These are phyloP conservation scores for Pteronotus mesoamericanus DNA, from an alignment of 2,797 vertebrate species.

Conservation along the genomic window DNA sequence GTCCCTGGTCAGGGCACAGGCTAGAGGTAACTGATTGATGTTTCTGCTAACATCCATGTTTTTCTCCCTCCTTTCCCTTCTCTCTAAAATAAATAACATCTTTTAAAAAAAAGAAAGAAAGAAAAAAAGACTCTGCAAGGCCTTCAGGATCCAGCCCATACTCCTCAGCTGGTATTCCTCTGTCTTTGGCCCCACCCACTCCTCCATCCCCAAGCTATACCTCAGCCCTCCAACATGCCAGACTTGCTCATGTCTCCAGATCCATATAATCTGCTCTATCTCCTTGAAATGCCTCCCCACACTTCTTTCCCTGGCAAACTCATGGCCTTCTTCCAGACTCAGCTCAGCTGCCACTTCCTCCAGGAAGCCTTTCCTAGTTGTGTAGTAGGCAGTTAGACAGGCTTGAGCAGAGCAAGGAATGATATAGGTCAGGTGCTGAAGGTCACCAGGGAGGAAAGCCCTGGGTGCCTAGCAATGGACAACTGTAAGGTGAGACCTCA, in stretches of 20 bases:
- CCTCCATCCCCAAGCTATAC: no score
- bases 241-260: background rate
- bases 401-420: background rate
- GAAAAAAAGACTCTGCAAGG: background rate
- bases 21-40: background rate
- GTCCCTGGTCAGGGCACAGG: background rate
- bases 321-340: background rate
- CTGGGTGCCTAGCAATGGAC: background rate
- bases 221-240: background rate
- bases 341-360: background rate
- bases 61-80: background rate
- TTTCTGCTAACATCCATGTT: background rate
- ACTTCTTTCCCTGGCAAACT: background rate
- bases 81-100: background rate
- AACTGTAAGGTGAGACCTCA: background rate
- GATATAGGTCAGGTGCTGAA: background rate
- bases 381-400: background rate
- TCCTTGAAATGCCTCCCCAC: background rate
- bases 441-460: background rate
- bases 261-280: background rate
- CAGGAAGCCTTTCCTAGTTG: background rate
- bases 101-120: no score
- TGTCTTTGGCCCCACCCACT: rapidly evolving
- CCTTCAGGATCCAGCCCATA: background rate
- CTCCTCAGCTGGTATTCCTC: background rate